Base-by-base conservation (phyloP, 2,888 invertebrate species). In the Watsonalla cultraria region DNA sequence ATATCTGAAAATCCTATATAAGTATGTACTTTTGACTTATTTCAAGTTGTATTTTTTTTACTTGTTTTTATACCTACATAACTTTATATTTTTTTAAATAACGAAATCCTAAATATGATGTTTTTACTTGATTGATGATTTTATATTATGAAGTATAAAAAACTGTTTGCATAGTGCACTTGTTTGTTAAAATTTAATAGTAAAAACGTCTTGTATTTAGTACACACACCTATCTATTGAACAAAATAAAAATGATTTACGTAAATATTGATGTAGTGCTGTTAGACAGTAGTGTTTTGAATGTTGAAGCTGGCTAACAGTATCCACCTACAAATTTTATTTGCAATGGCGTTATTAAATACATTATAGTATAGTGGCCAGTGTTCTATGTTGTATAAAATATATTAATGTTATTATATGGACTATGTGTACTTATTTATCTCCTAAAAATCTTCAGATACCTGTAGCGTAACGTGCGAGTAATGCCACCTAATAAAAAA, bases 371-470 rank as follows among this genome's bases (percentile, higher is more conserved):
- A 42, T 51, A 47, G 54, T 58, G 60, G 65, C 67, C 70, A 64
- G 65, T 66, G 65, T 69, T 68, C 59, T 55, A 57, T 59, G 39
- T 37, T 52, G 57, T 54, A 67, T 69, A 64, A 70, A 73, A 70
- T 74, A 80, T 70, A 76, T 69, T 74, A 66, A 62, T 71, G 68
- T 76, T 72, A 61, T 65, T 64, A 58, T 9, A 58, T 9, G 24
- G 6, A 34, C 47, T 2, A 4, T 48, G 14, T 7, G 8, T 35
- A 5, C 9, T n/a, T 9, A 39, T 37, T 7, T 14, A n/a, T n/a
- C n/a, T n/a, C n/a, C n/a, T n/a, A n/a, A n/a, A 39, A 34, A 6
- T 37, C 13, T 34, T 9, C 33, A 9, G 13, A 54, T 11, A 11
- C 42, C 42, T 42, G 53, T 55, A 47, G 54, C 55, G 24, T 24